Evolutionary conservation across 1,140 invertebrate genomes (phyloP).

Genomic region (Drosophila rhopaloa): DNA sequence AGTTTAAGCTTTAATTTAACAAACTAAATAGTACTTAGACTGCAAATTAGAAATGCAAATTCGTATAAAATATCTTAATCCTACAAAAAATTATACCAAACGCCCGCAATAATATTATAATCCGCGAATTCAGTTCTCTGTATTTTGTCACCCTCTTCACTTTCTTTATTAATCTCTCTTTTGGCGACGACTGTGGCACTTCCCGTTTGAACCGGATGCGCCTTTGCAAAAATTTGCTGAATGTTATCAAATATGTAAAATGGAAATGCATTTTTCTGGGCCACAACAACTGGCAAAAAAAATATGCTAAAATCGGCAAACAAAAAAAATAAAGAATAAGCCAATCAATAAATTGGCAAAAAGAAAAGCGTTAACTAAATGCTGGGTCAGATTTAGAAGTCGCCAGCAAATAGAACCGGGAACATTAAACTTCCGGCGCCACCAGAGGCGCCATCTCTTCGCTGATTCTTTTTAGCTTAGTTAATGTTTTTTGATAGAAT

Average conservation of each 20-base stretch:
- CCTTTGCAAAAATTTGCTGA: slow-evolving; percentile 59
- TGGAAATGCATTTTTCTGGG: slow-evolving; percentile 54
- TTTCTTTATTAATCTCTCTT: slow-evolving; percentile 5
- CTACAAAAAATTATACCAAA: neutral
- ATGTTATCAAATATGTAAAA: slow-evolving; percentile 61
- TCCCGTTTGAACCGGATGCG: slow-evolving; percentile 60
- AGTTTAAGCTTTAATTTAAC: no score
- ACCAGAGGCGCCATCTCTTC: slow-evolving; percentile 31
- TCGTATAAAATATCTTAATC: neutral
- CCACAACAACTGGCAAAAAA: slow-evolving; percentile 27
- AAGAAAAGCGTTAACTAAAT: slow-evolving; percentile 38
- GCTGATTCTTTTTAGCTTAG: neutral
- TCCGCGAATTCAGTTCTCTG: neutral
- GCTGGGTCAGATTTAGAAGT: slow-evolving; percentile 57
- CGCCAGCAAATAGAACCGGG: slow-evolving; percentile 23
- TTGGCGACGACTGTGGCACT: slow-evolving; percentile 19
- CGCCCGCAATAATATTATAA: neutral
- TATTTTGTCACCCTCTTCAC: neutral
- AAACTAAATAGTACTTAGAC: no score
- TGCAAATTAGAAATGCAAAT: no score
- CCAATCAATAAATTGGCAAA: slow-evolving; percentile 25
- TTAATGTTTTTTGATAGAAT: neutral
- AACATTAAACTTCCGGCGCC: slow-evolving; percentile 53
- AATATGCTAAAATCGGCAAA: slow-evolving; percentile 21
- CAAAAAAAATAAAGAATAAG: slow-evolving; percentile 18